Base-by-base conservation (phyloP, 1,140 invertebrate species). In the Micrasema longulum region DNA sequence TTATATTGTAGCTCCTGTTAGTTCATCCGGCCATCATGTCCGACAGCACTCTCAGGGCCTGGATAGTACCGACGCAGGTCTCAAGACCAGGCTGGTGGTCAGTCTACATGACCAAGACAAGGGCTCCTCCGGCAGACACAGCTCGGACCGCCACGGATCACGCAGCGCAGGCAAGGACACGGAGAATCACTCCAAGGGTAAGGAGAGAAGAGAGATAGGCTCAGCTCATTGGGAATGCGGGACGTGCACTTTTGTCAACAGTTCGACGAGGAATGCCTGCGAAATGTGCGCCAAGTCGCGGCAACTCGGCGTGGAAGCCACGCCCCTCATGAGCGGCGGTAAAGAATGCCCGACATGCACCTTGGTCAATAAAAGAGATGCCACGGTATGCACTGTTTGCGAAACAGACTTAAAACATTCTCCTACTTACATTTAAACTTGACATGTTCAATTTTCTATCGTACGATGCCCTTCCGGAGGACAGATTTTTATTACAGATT, bases 261-360 rank as follows among this genome's bases (percentile, higher is more conserved):
- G 79, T 7, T 74, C 76, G 1, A 73, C 78, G 0, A 80, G 79
- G 43, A 84, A 88, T 4, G 91, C 91, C 26, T 95, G 93, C 79
- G 91, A 93, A 70, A 94, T 94, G 87, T 95, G 93, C 77, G 88
- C 89, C 3, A 93, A 93, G 75, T 78, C 83, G 41, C 86, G 86
- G 62, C 78, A 79, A 16, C 80, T 80, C 18, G 89, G 89, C 0
- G 86, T 89, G 4, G 89, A 91, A 76, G 85, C 87, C 12, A 84
- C 87, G 69, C 90, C 91, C 1, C 83, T 93, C 22, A 88, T 88
- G 2, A 91, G 91, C 31, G 92, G 92, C 0, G 92, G 92, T 0
- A 87, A 90, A 35, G 89, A 93, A 78, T 95, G 93, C 78, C 89
- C 89, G 1, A 83, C 88, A 31, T 95, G 93, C 80, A 95, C 92